phyloP scores from a whole-genome alignment of 1,140 invertebrate species.

The Drosophila athabasca region DNA sequence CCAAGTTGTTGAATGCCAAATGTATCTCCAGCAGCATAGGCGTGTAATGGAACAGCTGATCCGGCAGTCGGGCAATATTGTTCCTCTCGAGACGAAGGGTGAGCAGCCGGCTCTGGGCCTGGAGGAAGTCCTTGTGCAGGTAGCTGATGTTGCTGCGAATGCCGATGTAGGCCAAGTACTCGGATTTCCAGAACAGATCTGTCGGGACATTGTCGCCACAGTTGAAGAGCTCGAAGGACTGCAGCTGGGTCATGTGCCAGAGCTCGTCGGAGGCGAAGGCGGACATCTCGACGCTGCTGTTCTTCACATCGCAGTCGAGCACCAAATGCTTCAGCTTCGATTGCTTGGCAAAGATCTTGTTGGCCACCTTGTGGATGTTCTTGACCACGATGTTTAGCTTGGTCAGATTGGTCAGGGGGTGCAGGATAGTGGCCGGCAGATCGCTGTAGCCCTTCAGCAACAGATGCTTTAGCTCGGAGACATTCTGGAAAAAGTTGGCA shows the following conservation, averaged over 20 bases:
- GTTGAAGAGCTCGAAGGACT: constrained; percentile 61
- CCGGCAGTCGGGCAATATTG: constrained; percentile 62
- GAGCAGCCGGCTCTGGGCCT: constrained; percentile 52
- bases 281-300: constrained; percentile 70
- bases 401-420: constrained; percentile 45
- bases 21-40: constrained; percentile 58
- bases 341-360: constrained; percentile 63
- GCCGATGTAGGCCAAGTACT: constrained; percentile 61
- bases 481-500: constrained; percentile 45
- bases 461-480: constrained; percentile 49
- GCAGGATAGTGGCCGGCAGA: constrained; percentile 48
- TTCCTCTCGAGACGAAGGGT: constrained; percentile 55
- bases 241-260: constrained; percentile 65
- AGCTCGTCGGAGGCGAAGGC: constrained; percentile 60
- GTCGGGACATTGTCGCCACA: constrained; percentile 68
- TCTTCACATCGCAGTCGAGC: constrained; percentile 64
- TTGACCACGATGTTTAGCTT: constrained; percentile 53
- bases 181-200: constrained; percentile 68
- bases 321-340: constrained; percentile 43
- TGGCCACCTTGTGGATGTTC: constrained; percentile 60
- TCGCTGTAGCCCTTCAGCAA: constrained; percentile 58
- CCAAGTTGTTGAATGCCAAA: constrained; percentile 64
- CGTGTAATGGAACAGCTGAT: constrained; percentile 58
- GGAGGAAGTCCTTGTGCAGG: constrained; percentile 59
- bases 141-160: constrained; percentile 71